Evolutionary conservation across 92 coral and sea anemone genomes (phyloP).

Genomic region (Phenganax subtilis): DNA sequence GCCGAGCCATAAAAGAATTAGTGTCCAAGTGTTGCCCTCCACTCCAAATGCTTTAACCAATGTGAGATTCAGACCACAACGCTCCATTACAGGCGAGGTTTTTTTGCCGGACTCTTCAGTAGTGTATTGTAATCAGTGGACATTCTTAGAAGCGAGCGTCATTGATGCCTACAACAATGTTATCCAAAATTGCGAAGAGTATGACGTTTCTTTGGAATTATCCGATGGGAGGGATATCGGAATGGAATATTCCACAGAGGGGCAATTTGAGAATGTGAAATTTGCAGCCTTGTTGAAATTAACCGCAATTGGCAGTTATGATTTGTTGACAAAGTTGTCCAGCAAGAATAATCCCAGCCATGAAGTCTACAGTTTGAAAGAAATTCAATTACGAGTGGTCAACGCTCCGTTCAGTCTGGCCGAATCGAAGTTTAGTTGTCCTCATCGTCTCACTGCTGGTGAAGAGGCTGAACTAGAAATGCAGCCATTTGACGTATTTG

Average conservation of each 20-base stretch:
- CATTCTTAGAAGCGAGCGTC: background rate
- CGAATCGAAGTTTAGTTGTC: background rate
- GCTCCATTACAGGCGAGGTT: background rate
- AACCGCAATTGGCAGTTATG: background rate
- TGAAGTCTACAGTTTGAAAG: background rate
- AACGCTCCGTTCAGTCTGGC: background rate
- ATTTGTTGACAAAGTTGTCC: background rate
- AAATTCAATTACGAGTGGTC: background rate
- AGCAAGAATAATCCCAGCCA: background rate
- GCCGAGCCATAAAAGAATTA: background rate
- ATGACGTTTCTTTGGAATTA: background rate
- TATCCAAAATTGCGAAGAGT: background rate
- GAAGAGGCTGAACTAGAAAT: background rate
- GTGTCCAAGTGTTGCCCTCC: slow-evolving; percentile 14
- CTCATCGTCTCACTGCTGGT: background rate
- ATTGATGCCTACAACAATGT: slow-evolving; percentile 17
- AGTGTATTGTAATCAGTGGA: slow-evolving; percentile 4
- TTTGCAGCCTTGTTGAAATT: background rate
- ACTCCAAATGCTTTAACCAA: slow-evolving; percentile 4
- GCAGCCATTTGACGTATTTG: background rate
- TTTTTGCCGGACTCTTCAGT: background rate
- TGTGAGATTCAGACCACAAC: background rate
- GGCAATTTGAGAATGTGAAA: background rate
- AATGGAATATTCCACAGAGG: background rate
- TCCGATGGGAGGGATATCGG: background rate